These are phyloP conservation scores for Pseudorasbora parva DNA, from an alignment of 2,113 vertebrate genomes.

Conservation along the genomic window DNA sequence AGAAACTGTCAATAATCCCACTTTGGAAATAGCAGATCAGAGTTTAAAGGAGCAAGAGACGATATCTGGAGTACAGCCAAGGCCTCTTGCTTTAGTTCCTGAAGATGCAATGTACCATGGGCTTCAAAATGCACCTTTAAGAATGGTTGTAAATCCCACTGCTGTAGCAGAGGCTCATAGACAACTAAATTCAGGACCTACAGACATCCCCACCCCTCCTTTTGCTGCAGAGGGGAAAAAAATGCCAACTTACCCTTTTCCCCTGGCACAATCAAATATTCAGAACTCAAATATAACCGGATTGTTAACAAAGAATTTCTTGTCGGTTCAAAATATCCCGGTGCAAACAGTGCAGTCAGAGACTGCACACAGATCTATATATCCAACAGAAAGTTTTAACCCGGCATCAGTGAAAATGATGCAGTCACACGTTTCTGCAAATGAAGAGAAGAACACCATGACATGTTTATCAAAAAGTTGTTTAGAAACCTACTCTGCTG, in stretches of 20 bases:
- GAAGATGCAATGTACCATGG: slow-evolving; percentile 59
- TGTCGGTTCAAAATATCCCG: slow-evolving; percentile 43
- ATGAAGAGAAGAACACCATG: not conserved
- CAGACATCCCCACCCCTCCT: slow-evolving; percentile 61
- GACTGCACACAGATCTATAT: slow-evolving; percentile 33
- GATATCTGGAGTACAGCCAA: not conserved
- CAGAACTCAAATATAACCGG: slow-evolving; percentile 46
- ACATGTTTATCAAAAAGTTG: not conserved
- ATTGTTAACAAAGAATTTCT: slow-evolving; percentile 38
- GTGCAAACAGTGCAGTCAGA: slow-evolving; percentile 20
- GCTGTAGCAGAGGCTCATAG: slow-evolving; percentile 59
- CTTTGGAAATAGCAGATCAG: slow-evolving; percentile 57
- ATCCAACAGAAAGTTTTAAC: slow-evolving; percentile 10
- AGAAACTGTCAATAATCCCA: slow-evolving; percentile 59
- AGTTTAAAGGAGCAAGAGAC: not conserved
- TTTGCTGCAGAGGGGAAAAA: slow-evolving; percentile 48
- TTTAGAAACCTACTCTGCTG: slow-evolving; percentile 20
- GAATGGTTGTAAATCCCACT: slow-evolving; percentile 63
- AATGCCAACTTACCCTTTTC: slow-evolving; percentile 49
- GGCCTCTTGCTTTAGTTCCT: slow-evolving; percentile 9
- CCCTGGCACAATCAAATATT: slow-evolving; percentile 53
- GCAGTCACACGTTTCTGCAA: not conserved
- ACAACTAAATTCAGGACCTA: slow-evolving; percentile 70
- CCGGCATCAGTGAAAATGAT: not conserved
- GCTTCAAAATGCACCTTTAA: slow-evolving; percentile 65